Evolutionary conservation across 2,113 vertebrate species (phyloP).

Genomic region (Pseudorasbora parva): DNA sequence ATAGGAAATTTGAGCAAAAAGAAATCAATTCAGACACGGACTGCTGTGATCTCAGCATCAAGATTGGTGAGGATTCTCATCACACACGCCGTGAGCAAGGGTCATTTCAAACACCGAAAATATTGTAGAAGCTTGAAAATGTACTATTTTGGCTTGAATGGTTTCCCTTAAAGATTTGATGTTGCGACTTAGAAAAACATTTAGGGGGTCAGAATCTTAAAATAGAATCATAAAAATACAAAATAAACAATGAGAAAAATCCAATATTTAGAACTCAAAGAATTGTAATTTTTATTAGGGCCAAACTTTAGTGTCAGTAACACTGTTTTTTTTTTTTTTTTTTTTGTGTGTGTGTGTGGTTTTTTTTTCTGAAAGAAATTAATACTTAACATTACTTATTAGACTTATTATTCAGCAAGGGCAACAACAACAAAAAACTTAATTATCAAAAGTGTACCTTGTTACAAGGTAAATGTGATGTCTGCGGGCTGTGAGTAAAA

Average conservation of each 20-base stretch:
- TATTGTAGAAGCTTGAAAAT: not conserved
- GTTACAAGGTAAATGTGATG: not conserved
- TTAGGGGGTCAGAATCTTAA: too few species aligned
- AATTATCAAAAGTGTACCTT: too few species aligned
- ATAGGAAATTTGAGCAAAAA: constrained; percentile 38
- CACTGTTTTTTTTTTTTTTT: not conserved
- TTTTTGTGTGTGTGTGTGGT: too few species aligned
- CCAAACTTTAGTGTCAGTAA: not conserved
- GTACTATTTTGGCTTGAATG: not conserved
- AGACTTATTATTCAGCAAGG: not conserved
- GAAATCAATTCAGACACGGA: constrained; percentile 34
- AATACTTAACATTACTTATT: not conserved
- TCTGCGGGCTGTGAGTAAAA: too few species aligned
- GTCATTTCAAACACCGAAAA: constrained; percentile 1
- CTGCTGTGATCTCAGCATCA: constrained; percentile 28
- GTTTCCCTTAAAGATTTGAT: not conserved
- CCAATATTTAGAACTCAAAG: not conserved
- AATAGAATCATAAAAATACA: too few species aligned
- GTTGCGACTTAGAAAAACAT: not conserved
- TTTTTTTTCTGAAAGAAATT: not conserved
- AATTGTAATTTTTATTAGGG: not conserved
- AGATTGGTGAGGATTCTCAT: constrained; percentile 26
- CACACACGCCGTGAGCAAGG: not conserved
- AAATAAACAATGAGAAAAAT: too few species aligned
- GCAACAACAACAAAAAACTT: too few species aligned